A percentile compares a stretch with the other conserved stretches of the same genome.
phyloP scores from a whole-genome alignment of 2,797 vertebrate species.

The Sternarchorhynchus goeldii region DNA sequence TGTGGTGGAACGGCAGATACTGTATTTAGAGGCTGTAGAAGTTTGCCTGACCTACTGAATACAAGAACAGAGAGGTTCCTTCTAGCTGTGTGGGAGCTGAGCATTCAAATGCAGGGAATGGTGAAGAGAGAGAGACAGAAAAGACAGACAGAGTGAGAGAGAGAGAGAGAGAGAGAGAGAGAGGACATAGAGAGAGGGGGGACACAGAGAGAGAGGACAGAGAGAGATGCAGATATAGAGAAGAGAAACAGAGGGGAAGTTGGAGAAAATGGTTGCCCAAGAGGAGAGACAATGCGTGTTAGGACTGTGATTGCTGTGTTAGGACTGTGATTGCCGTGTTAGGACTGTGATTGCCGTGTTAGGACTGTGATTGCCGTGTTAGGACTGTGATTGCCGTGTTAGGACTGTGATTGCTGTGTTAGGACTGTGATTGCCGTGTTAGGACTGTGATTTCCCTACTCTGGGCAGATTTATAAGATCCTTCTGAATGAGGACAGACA shows the following conservation, averaged over 20 bases:
- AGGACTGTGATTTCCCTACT: not conserved
- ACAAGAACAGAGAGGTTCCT: not conserved
- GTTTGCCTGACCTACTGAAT: not conserved
- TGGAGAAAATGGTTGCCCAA: not conserved
- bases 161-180: no score
- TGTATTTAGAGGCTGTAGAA: not conserved
- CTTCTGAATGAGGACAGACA: conserved; percentile 28
- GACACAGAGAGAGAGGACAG: not conserved
- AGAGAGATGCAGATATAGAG: not conserved
- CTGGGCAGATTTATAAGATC: not conserved
- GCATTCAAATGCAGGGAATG: not conserved
- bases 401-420: no score
- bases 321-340: no score
- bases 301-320: no score
- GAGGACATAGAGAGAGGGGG: not conserved
- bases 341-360: no score
- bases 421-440: no score
- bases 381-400: no score
- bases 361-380: no score
- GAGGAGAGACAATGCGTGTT: not conserved
- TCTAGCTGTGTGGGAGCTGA: not conserved
- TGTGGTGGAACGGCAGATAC: no score
- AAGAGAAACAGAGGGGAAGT: not conserved
- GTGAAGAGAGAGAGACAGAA: no score
- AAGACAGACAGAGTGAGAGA: no score